Base-by-base conservation (phyloP, 1,140 invertebrate genomes). In the Mya arenaria region DNA sequence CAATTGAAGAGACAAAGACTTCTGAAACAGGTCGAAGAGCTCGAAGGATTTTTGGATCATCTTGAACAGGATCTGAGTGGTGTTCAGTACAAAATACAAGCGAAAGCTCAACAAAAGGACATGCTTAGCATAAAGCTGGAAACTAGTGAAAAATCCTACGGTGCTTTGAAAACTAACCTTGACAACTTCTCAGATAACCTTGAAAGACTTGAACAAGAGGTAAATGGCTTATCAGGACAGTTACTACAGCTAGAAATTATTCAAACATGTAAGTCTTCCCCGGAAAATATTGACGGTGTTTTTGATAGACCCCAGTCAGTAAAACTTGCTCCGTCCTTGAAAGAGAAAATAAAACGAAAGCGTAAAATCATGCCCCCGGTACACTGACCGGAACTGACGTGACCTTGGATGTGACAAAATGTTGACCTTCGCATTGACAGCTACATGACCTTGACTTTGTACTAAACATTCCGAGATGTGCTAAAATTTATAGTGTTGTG, bases 181-280 rank as follows among this genome's bases (percentile, higher is more conserved):
- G 89, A 90, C 66, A 84, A 82, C 32, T 89, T 89, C 75, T 87
- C 88, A 0, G 84, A 88, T 44, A 88, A 88, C 52, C 30, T 92
- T 44, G 85, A 88, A 30, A 79, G 87, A 44, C 82, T 92, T n/a
- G 87, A 91, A 80, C 75, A 85, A 17, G 89, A 91, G 68, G 88
- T 91, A 25, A 88, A 84, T 2, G 84, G 85, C 19, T 73, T 92
- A 1, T 89, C 88, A 0, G 89, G 87, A 23, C 88, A 91, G 48
- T 63, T 92, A n/a, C 78, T 87, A 30, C 89, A 91, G 72, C 85
- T 92, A 39, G 91, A 92, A 81, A 91, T 90, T 65, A 88, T 92
- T 65, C 90, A 92, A 72, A 90, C 88, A 19, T 86, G 89, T 39
- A 90, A 90, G 85, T 91, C 90, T 30, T 89, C 88, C 48, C 90